Base-by-base conservation (phyloP, 2,113 vertebrate genomes). In the Formicarius rufipectus region DNA sequence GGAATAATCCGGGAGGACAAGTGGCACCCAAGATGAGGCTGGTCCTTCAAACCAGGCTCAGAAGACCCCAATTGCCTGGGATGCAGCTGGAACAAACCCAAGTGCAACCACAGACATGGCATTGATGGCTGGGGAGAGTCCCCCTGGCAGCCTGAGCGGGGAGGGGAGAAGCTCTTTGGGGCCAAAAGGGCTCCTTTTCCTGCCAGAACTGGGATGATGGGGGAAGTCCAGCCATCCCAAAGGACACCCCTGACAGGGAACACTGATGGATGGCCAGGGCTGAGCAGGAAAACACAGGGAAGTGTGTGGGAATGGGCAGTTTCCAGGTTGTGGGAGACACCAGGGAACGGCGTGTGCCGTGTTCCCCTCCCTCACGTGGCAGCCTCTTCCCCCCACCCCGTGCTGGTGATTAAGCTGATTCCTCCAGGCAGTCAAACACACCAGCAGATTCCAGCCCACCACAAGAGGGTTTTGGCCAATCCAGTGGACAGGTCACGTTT, bases 121-220 rank as follows among this genome's bases (percentile, higher is more conserved):
- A n/a, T n/a, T n/a, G n/a, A n/a, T n/a, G n/a, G n/a, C n/a, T n/a
- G 14, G 30, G 1, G 59, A 42, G 68, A 14, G 12, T 22, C 28
- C 35, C 44, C 44, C 44, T 17, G 44, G 45, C 19, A 47, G 45
- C n/a, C n/a, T n/a, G n/a, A n/a, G n/a, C n/a, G n/a, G n/a, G n/a
- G n/a, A n/a, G n/a, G n/a, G n/a, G n/a, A n/a, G 10, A 42, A 49
- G 47, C 47, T 49, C 22, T 49, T 23, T 49, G 21, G 47, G 31
- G 27, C 50, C 66, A 52, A 23, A 40, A 56, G 4, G 35, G 25
- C 55, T 44, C 39, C 28, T 90, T 75, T 68, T 44, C 55, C 40
- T 37, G 11, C 39, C 27, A 1, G 52, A 18, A 0, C 40, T 0
- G 10, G 2, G 24, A 10, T 0, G 0, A 35, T 13, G 58, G 18